Evolutionary conservation across 2,113 vertebrate genomes (phyloP).

Genomic region (Peucedramus taeniatus): DNA sequence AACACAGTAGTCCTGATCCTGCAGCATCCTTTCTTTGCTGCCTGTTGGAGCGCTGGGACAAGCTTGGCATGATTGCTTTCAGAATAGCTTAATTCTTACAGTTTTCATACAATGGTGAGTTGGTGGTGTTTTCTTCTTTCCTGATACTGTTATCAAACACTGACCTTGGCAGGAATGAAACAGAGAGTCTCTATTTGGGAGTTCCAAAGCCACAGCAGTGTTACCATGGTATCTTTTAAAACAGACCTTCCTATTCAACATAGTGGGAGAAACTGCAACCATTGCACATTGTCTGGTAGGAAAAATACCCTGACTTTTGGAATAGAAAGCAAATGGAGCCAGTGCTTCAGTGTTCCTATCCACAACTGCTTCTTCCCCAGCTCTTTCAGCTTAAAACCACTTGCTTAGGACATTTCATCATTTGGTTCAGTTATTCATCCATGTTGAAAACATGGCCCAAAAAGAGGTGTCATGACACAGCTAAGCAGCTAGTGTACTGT

Average conservation of each 20-base stretch:
- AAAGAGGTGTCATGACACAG: background rate
- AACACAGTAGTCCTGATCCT: background rate
- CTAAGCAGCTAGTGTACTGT: background rate
- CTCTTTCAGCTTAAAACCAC: background rate
- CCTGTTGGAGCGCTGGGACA: background rate
- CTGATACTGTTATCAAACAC: background rate
- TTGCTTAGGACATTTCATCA: background rate
- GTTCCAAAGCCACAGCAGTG: background rate
- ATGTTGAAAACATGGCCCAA: background rate
- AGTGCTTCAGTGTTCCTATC: background rate
- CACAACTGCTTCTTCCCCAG: background rate
- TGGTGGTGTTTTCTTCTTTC: background rate
- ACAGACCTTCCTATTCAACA: background rate
- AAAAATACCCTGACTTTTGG: background rate
- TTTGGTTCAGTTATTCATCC: background rate
- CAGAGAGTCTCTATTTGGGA: background rate
- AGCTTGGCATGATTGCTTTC: background rate
- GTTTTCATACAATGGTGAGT: background rate
- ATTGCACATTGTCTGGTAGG: background rate
- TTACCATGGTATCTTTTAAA: background rate
- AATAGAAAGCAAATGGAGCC: background rate
- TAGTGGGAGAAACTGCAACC: background rate
- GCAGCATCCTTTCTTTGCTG: background rate
- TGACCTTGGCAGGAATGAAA: background rate
- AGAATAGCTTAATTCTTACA: background rate